Conservation (phyloP, 2,113 vertebrate species). For the Mormoops blainvillei region DNA sequence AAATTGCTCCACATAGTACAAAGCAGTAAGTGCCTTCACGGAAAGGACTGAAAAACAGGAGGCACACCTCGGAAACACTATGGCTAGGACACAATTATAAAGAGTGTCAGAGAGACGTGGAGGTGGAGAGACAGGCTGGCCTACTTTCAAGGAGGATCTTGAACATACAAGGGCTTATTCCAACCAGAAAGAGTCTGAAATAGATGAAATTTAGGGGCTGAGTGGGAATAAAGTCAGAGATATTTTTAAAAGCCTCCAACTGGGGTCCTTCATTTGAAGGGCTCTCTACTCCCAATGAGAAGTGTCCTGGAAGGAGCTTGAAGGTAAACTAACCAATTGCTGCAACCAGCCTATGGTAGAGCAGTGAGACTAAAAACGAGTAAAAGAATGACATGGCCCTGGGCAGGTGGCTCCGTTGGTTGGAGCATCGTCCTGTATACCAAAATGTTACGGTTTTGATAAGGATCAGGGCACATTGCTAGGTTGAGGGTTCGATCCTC, state of each 20-base stretch:
- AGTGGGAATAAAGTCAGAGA: background rate
- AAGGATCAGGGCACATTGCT: too few relatives aligned
- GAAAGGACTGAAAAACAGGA: background rate
- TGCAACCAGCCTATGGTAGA: background rate
- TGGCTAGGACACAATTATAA: background rate
- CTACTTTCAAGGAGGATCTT: background rate
- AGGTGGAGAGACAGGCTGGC: background rate
- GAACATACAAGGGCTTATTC: background rate
- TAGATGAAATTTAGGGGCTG: background rate
- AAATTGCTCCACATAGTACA: background rate
- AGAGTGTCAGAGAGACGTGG: background rate
- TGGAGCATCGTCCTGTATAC: too few relatives aligned
- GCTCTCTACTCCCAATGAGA: background rate
- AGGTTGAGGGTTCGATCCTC: too few relatives aligned
- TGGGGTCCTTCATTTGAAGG: background rate
- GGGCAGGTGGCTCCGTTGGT: too few relatives aligned
- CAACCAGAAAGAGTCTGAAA: background rate
- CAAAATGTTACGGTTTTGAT: too few relatives aligned
- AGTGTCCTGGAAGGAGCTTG: background rate
- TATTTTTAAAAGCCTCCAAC: background rate
- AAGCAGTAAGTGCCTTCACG: background rate
- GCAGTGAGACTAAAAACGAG: background rate
- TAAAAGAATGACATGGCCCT: background rate
- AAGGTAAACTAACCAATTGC: background rate
- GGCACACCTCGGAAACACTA: background rate